Conservation (phyloP, 2,113 vertebrate species). For the Orthochromis malagaraziensis region DNA sequence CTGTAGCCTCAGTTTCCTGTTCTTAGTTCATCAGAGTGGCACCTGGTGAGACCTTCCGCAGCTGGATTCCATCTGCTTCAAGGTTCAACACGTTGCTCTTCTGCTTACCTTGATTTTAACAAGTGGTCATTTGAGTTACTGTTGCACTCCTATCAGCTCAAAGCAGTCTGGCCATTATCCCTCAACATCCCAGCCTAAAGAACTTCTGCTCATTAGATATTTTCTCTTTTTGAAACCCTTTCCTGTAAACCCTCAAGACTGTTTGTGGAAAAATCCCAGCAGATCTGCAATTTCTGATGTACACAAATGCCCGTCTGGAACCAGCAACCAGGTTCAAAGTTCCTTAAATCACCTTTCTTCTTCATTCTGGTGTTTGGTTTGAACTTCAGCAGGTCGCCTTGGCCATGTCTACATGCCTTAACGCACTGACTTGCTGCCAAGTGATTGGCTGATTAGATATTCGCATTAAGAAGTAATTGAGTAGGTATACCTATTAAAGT, state of each 20-base stretch:
- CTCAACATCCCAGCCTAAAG: not conserved
- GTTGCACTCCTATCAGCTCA: not conserved
- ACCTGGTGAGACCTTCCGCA: not conserved
- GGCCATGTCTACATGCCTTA: not conserved
- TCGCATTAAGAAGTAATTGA: not conserved
- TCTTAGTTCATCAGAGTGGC: not conserved
- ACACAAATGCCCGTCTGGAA: not conserved
- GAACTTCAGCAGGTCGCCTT: not conserved
- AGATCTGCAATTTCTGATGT: not conserved
- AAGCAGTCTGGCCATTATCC: not conserved
- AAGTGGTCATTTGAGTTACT: not conserved
- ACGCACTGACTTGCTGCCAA: not conserved
- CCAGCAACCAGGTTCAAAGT: not conserved
- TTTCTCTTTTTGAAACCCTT: not conserved
- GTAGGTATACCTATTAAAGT: not conserved
- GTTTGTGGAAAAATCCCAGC: not conserved
- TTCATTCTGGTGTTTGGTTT: not conserved
- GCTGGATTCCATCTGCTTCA: not conserved
- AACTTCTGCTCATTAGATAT: not conserved
- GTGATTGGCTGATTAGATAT: not conserved
- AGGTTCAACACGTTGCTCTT: not conserved
- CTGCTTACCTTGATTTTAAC: not conserved
- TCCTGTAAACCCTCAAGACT: not conserved
- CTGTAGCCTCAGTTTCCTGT: not conserved
- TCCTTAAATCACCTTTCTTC: not conserved